Conservation (phyloP, 2,113 vertebrate species). For the Myotis yumanensis region DNA sequence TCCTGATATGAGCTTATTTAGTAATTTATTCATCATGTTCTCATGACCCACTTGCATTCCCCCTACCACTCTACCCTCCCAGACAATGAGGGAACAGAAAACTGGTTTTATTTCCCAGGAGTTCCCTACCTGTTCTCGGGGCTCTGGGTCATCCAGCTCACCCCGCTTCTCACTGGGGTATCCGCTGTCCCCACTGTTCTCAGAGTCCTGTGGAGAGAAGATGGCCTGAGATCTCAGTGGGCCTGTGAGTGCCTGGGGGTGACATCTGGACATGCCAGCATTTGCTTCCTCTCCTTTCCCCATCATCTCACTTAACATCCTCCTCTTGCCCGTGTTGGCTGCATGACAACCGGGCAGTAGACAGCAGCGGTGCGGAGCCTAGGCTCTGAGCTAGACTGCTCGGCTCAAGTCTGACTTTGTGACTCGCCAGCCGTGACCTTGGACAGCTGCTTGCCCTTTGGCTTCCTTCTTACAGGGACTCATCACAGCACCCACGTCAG, state of each 20-base stretch:
- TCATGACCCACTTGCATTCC: neutral
- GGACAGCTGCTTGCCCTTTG: neutral
- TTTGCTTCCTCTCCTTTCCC: neutral
- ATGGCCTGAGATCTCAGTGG: neutral
- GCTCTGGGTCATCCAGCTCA: conserved; percentile 91
- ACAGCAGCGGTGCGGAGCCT: neutral
- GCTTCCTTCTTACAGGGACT: neutral
- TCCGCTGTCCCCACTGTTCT: conserved; percentile 96
- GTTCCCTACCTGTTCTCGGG: conserved; percentile 86
- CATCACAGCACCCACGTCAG: neutral
- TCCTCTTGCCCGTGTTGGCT: neutral
- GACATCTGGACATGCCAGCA: neutral
- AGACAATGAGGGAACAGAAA: neutral
- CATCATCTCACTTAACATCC: neutral
- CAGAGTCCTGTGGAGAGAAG: conserved; percentile 86
- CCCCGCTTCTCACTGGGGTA: conserved; percentile 95
- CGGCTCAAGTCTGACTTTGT: neutral
- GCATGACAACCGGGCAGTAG: neutral
- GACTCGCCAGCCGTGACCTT: neutral
- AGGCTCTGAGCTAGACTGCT: neutral
- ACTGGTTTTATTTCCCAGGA: neutral
- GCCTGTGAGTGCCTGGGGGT: neutral
- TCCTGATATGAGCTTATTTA: neutral
- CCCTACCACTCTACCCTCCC: neutral
- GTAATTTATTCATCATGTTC: neutral